phyloP scores from a whole-genome alignment of 2,113 vertebrate genomes.

The Elachura formosa region DNA sequence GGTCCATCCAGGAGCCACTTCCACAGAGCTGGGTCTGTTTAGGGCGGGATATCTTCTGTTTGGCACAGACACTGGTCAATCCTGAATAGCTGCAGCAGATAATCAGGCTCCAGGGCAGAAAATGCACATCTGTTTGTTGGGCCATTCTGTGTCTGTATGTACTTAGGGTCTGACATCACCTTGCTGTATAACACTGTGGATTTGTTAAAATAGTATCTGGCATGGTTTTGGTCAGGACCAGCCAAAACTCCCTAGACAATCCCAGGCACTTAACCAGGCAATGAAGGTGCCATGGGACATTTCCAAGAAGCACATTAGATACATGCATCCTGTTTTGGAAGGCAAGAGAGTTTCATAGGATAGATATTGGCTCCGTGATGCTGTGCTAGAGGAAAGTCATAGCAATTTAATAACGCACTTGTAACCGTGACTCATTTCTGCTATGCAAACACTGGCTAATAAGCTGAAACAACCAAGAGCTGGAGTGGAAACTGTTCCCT shows the following conservation, averaged over 20 bases:
- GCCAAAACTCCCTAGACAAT: not conserved
- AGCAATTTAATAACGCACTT: not conserved
- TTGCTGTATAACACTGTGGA: not conserved
- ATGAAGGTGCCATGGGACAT: accelerated
- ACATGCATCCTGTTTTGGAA: not conserved
- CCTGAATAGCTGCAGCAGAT: not conserved
- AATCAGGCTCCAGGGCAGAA: not conserved
- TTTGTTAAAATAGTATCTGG: not conserved
- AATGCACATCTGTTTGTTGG: not conserved
- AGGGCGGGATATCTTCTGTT: not conserved
- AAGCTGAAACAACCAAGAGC: not conserved
- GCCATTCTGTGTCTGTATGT: not conserved
- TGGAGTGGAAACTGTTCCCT: not conserved
- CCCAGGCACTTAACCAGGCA: not conserved
- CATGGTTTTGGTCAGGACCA: not conserved
- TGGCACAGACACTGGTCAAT: not conserved
- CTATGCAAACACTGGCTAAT: not conserved
- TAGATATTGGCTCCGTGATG: not conserved
- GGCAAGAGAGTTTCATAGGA: not conserved
- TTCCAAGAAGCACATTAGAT: not conserved
- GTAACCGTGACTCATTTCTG: not conserved
- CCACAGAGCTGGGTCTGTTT: not conserved
- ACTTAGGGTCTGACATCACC: not conserved
- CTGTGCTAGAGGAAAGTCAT: not conserved
- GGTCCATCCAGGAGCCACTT: not conserved